Percentiles rank a stretch among this genome's conserved stretches.
phyloP scores from a whole-genome alignment of 2,888 invertebrate genomes.

The Tuta absoluta region DNA sequence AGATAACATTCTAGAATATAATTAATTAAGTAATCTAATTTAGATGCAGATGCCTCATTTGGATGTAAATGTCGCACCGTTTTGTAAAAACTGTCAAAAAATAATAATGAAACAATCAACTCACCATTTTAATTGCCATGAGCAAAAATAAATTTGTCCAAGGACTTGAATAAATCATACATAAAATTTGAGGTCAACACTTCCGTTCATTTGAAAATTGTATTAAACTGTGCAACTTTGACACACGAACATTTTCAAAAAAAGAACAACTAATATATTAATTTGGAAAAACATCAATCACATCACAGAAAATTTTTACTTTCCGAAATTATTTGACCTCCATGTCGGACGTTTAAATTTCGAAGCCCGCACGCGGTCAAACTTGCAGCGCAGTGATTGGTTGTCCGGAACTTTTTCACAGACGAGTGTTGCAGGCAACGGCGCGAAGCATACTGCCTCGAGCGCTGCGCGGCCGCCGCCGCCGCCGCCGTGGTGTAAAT shows the following conservation, averaged over 20 bases:
- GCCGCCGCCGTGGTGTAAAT: constrained; percentile 25
- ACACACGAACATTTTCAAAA: constrained; percentile 34
- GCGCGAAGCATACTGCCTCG: constrained; percentile 53
- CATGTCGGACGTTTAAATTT: constrained; percentile 35
- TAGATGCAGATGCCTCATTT: constrained; percentile 21
- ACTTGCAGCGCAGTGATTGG: background rate
- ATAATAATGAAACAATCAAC: constrained; percentile 46
- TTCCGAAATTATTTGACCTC: constrained; percentile 26
- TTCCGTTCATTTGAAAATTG: constrained; percentile 68
- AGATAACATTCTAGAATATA: constrained; percentile 21
- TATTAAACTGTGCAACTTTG: constrained; percentile 48
- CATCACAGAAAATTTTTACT: constrained; percentile 20
- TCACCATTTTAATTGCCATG: constrained; percentile 78
- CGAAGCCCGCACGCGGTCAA: constrained; percentile 42
- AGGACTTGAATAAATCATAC: constrained; percentile 80
- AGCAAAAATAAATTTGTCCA: constrained; percentile 78
- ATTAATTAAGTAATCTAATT: constrained; percentile 29
- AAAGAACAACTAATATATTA: constrained; percentile 20
- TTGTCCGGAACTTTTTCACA: constrained; percentile 42
- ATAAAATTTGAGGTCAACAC: constrained; percentile 74
- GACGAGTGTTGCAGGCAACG: constrained; percentile 55
- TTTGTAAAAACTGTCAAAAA: constrained; percentile 31
- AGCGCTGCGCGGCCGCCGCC: constrained; percentile 8
- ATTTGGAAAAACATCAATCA: constrained; percentile 32
- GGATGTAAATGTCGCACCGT: constrained; percentile 25